Evolutionary conservation across 1,140 invertebrate genomes (phyloP), one percentile per base, ranked within the genome.

Genomic region (Tetraneura akinire): DNA sequence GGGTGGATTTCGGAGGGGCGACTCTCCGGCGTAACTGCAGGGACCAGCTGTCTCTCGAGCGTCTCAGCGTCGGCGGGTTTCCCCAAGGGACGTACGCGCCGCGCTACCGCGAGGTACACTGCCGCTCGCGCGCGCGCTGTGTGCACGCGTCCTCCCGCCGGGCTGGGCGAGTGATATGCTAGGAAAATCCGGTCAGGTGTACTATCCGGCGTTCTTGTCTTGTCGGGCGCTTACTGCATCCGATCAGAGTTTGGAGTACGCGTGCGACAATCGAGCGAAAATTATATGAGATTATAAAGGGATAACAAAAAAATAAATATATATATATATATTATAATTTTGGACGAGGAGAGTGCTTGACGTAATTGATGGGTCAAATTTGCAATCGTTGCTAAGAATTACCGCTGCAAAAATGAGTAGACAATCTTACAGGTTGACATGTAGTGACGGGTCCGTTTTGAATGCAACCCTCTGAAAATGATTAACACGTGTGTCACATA

Each of bases 21-120:
- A n/a, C 8, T 57, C 51, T 78, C 55, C 23, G 51, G 53, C 18
- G 60, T 29, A 29, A 62, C 55, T 60, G 74, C 21, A 37, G 53
- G 55, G 74, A 78, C 74, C 74, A 78, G 74, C 74, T 78, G 74
- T 78, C 55, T 78, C 74, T 62, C 55, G 74, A 78, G 55, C 73
- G 73, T 57, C 73, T 76, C 53, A 21, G 13, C 42, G 66, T 37
- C 68, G 11, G 57, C 26, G 26, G 57, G 16, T 32, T 78, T 21
- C 74, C 74, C 74, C 32, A 14, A 37, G 74, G 74, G 74, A 78
- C 37, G 11, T 78, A 78, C 55, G 37, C 14, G 55, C 42, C 21
- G 26, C 5, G 26, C 5, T 60, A 60, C 23, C 16, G 26, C 26
- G 26, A 26, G 16, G 23, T 60, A 60, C 26, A 37, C 32, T 37